Base-by-base conservation (phyloP, 1,140 invertebrate species). In the Cydia splendana region DNA sequence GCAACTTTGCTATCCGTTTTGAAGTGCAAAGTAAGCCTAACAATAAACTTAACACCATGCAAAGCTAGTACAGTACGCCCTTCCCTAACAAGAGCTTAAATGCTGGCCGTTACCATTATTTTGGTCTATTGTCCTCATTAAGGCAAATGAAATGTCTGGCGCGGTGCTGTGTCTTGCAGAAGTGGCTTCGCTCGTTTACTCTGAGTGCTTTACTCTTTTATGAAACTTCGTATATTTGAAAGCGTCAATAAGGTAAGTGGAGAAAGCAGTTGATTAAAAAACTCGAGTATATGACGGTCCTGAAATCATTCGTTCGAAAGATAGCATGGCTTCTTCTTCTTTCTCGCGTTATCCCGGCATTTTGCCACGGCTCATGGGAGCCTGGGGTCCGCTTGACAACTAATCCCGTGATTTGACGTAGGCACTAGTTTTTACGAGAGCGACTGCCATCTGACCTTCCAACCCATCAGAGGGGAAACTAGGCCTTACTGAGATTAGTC, bases 71-170 rank as follows among this genome's bases (percentile, higher is more conserved):
- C 45, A 48, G 13, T 4, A 12, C 12, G 45, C 57, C 57, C 57
- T 62, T 24, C 20, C 9, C 67, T 18, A 71, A 71, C 67, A 71
- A 71, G 67, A 38, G 12, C 67, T 71, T 42, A 71, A 71, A 71
- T 15, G 67, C 4, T 38, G 38, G 34, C 67, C 30, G 45, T 71
- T n/a, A 71, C 48, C 81, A 75, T 79, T 78, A 75, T 42, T 78
- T 75, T 79, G 76, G 80, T 79, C 75, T 71, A 74, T 74, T 76
- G 73, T 77, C 78, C 79, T 80, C 77, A 82, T 82, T 82, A 82
- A 76, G 45, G 73, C 65, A 75, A 80, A 76, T 80, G 69, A 75
- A 69, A 67, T 53, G 74, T n/a, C 51, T 65, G 30, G 45, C 15
- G 74, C 18, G 24, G 30, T 34, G n/a, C 51, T 53, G 51, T 18